Conservation (phyloP, 2,113 vertebrate species). For the Cyanoliseus patagonus region DNA sequence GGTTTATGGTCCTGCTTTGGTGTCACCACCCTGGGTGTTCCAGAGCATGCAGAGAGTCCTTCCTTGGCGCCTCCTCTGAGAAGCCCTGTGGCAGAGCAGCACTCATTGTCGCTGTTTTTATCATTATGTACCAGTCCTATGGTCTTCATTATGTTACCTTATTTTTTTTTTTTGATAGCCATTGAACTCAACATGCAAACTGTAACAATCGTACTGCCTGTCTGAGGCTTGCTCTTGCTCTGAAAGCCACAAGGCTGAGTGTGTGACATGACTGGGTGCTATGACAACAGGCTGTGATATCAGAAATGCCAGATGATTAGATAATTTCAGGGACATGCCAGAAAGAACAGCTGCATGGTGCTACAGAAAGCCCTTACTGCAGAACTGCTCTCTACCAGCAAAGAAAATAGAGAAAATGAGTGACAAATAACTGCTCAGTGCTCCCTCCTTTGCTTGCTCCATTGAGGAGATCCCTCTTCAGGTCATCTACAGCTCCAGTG, state of each 20-base stretch:
- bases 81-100: neutral
- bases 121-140: neutral
- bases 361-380: neutral
- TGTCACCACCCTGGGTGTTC: neutral
- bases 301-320: neutral
- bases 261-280: neutral
- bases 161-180: neutral
- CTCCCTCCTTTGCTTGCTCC: neutral
- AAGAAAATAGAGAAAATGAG: neutral
- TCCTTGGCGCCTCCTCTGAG: neutral
- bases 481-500: neutral
- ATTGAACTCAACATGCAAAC: neutral
- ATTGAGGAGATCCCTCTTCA: neutral
- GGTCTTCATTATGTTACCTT: neutral
- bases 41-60: neutral
- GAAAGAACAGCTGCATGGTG: neutral
- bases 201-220: fast-evolving
- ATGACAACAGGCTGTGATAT: neutral
- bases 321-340: neutral
- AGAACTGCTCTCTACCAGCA: neutral
- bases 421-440: neutral
- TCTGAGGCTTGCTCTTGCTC: neutral
- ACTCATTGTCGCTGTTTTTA: neutral
- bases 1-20: neutral
- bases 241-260: neutral